Base-by-base conservation (phyloP, 2,888 invertebrate species). In the Holacanthella duospinosa region DNA sequence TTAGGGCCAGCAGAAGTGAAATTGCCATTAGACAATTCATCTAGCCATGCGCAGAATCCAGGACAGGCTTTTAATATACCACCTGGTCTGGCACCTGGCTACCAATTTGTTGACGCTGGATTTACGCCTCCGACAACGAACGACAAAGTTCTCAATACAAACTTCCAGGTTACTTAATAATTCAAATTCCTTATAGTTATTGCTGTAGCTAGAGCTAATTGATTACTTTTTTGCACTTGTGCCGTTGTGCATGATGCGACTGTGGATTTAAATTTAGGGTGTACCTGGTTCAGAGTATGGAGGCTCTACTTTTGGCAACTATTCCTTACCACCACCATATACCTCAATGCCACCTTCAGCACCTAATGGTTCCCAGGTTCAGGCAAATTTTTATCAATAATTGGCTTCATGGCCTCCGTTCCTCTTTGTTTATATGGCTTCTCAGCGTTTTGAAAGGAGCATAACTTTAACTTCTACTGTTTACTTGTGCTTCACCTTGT, bases 21-120 rank as follows among this genome's bases (percentile, higher is more conserved):
- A 43, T 12, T 43, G 28, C 62, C 67, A 21, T 29, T 61, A 53
- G 63, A 64, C 66, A 66, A 65, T 57, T 16, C 36, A 36, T n/a
- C n/a, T n/a, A n/a, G n/a, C n/a, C 36, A 36, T 12, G 48, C 16
- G 4, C 12, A 4, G 12, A 21, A 48, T 9, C 48, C 6, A 48
- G 48, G 48, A n/a, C 70, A 77, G 12, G 75, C 77, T 43, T 74
- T 75, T 55, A 67, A 70, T 1, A 55, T 59, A 25, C 62, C 66
- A 55, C 43, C 63, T 65, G 56, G 43, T 0, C 68, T 54, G 25
- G 28, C 60, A 6, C 29, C 6, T 6, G 48, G 48, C 6, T 48
- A n/a, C 21, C 48, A 48, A 21, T 48, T 16, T 21, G 48, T 48
- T 21, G 21, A 48, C 4, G 16, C 36, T 36, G 61, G 59, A 26